phyloP scores from a whole-genome alignment of 2,888 invertebrate genomes.

The Drosophila mettleri region DNA sequence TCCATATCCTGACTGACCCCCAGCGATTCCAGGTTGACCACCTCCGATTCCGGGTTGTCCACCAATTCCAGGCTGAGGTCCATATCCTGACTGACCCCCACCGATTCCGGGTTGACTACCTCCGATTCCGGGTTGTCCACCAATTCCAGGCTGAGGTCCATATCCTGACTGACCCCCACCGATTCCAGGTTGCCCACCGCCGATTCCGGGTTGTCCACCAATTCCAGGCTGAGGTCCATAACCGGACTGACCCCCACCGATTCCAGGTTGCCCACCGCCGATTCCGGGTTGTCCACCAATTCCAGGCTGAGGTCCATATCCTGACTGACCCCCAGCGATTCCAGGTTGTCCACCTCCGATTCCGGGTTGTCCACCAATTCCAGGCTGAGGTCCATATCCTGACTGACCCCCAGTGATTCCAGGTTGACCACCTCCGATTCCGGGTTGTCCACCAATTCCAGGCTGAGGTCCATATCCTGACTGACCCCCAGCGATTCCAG shows the following conservation, averaged over 20 bases:
- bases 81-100: no score
- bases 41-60: background rate
- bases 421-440: background rate
- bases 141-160: slow-evolving; percentile 20
- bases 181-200: slow-evolving; percentile 13
- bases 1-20: no score
- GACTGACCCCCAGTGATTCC: slow-evolving; percentile 3
- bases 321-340: slow-evolving; percentile 13
- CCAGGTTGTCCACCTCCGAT: slow-evolving; percentile 20
- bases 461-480: slow-evolving; percentile 25
- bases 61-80: slow-evolving; percentile 18
- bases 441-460: slow-evolving; percentile 2
- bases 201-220: slow-evolving; percentile 12
- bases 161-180: slow-evolving; percentile 22
- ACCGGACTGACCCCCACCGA: background rate
- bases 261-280: slow-evolving; percentile 14
- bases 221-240: slow-evolving; percentile 10
- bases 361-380: slow-evolving; percentile 23
- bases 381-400: slow-evolving; percentile 22
- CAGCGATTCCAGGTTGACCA: background rate
- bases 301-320: slow-evolving; percentile 16
- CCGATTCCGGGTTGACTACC: background rate
- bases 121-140: slow-evolving; percentile 18
- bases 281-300: background rate
- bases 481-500: slow-evolving; percentile 2